phyloP scores from a whole-genome alignment of 2,797 vertebrate genomes.

The Urocyon cinereoargenteus region DNA sequence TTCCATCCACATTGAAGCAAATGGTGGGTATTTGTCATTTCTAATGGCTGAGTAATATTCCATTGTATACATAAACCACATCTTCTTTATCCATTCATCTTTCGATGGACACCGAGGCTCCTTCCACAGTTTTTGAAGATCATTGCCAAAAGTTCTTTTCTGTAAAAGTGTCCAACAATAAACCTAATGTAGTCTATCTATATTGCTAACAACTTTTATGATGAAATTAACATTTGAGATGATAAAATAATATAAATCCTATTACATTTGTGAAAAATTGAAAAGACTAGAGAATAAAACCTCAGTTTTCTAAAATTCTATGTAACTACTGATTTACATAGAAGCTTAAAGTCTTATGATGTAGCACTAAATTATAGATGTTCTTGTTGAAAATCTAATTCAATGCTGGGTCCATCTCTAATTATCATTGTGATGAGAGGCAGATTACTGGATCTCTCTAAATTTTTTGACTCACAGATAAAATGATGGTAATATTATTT shows the following conservation, averaged over 20 bases:
- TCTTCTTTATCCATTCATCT: no score
- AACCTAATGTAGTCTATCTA: slow-evolving; percentile 74
- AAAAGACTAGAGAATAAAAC: not conserved
- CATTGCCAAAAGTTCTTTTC: not conserved
- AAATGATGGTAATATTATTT: not conserved
- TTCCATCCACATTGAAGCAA: no score
- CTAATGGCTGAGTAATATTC: no score
- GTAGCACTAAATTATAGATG: not conserved
- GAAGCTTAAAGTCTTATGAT: not conserved
- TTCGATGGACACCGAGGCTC: no score
- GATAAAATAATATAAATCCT: slow-evolving; percentile 48
- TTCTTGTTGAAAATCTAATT: not conserved
- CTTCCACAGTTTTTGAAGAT: not conserved
- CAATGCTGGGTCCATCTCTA: not conserved
- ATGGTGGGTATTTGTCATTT: no score
- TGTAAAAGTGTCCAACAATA: slow-evolving; percentile 76
- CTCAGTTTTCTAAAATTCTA: not conserved
- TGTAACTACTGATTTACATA: not conserved
- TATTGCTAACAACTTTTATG: slow-evolving; percentile 65
- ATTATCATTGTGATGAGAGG: not conserved
- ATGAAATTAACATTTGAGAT: slow-evolving; percentile 69
- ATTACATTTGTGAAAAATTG: not conserved
- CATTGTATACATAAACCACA: no score
- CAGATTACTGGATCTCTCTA: not conserved
- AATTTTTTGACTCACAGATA: not conserved